phyloP scores from a whole-genome alignment of 2,797 vertebrate genomes.

The Poeciliopsis presidionis region DNA sequence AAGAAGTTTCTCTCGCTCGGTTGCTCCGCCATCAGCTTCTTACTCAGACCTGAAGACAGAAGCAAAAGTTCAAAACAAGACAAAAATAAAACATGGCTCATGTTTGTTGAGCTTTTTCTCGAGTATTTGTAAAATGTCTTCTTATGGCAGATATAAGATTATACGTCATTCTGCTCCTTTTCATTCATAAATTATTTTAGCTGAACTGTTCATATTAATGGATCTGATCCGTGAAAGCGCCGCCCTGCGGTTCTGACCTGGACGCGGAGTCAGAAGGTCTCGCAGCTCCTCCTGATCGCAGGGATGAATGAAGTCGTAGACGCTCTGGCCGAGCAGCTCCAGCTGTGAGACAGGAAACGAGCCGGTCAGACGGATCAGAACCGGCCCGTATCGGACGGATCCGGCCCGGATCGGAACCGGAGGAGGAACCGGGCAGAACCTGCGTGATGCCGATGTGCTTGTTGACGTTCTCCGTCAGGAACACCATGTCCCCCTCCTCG shows the following conservation, averaged over 20 bases:
- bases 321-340: conserved; percentile 88
- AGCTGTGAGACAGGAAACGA: conserved; percentile 70
- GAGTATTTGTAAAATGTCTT: too few relatives aligned
- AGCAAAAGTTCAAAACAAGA: background rate
- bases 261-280: conserved; percentile 81
- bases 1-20: conserved; percentile 81
- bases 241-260: conserved; percentile 71
- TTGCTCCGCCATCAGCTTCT: conserved; percentile 66
- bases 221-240: too few relatives aligned
- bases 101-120: too few relatives aligned
- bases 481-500: conserved; percentile 88
- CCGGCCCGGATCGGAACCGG: too few relatives aligned
- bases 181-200: too few relatives aligned
- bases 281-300: conserved; percentile 90
- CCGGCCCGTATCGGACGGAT: too few relatives aligned
- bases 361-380: background rate
- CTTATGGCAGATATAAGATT: too few relatives aligned
- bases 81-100: too few relatives aligned
- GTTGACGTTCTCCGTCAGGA: conserved; percentile 88
- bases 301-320: conserved; percentile 90
- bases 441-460: conserved; percentile 85
- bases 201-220: too few relatives aligned
- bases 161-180: too few relatives aligned
- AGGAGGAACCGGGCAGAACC: conserved; percentile 22
- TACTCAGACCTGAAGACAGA: conserved; percentile 72